phyloP scores from a whole-genome alignment of 2,797 vertebrate genomes.

The Chiroxiphia lanceolata region DNA sequence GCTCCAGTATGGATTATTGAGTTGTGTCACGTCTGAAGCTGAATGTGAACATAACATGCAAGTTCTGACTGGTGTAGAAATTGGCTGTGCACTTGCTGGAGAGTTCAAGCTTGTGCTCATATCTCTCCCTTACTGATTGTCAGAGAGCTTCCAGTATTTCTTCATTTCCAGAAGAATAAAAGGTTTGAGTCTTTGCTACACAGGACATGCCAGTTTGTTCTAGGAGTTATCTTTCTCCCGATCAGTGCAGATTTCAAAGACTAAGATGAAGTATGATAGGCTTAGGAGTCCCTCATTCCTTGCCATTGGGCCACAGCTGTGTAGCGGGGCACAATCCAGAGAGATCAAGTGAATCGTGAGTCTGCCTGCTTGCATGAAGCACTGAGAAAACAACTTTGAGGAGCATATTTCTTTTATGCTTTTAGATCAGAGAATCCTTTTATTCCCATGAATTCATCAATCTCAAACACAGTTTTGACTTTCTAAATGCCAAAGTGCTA shows the following conservation, averaged over 20 bases:
- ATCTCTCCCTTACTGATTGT: background rate
- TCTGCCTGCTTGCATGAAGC: background rate
- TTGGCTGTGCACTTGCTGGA: background rate
- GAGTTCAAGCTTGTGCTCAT: background rate
- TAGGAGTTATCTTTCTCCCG: background rate
- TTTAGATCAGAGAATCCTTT: background rate
- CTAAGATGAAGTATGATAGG: background rate
- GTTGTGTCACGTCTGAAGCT: background rate
- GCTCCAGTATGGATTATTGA: constrained; percentile 28
- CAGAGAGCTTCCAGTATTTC: background rate
- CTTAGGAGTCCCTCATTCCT: background rate
- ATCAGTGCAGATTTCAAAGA: background rate
- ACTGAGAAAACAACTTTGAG: background rate
- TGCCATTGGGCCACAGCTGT: background rate
- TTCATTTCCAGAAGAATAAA: background rate
- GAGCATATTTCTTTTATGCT: background rate
- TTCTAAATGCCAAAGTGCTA: background rate
- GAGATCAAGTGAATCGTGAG: background rate
- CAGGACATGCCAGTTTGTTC: background rate
- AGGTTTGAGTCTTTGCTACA: background rate
- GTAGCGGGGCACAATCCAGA: background rate
- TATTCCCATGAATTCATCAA: background rate
- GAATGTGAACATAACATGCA: constrained; percentile 2
- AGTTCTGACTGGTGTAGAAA: background rate
- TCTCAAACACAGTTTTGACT: background rate